Evolutionary conservation across 2,888 invertebrate genomes (phyloP), one percentile per base, ranked within the genome.

Genomic region (Aphidius colemani): DNA sequence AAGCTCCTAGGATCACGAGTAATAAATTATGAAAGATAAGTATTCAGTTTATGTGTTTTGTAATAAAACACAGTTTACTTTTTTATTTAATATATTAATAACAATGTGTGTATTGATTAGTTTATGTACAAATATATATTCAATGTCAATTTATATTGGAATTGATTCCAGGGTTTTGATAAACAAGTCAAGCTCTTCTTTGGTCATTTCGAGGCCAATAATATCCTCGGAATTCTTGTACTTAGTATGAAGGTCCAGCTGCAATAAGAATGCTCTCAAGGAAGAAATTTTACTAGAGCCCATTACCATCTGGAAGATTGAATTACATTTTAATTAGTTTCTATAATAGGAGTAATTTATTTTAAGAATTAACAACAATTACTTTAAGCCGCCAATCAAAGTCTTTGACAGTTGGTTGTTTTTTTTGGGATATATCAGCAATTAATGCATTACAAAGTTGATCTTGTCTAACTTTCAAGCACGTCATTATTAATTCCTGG

Each of bases 361-460:
- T 18, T 18, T 18, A 18, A 18, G 13, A 18, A n/a, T n/a, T 18
- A 18, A 2, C 1, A 2, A 18, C 13, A 1, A 18, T 18, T 70
- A 81, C 82, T 74, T 85, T 85, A 44, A 86, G 68, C 75, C 83
- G 84, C 85, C 86, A 86, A 72, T 86, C 86, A 66, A 85, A 83
- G 67, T 84, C 84, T 48, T 79, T 77, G 9, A 86, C 75, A 2
- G 85, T 78, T 46, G 79, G 71, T 3, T 66, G 67, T 45, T 78
- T 76, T 63, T 71, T 78, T 67, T 78, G 80, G 1, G 83, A 75
- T 41, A 69, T 64, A 50, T 78, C 70, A 43, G 53, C 70, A n/a
- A 76, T 59, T 49, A 78, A 64, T 49, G 75, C 75, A 53, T 76
- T 63, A 1, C 74, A 72, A 39, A 81, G 63, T 51, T 77, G 72